Percentiles rank a stretch among this genome's conserved stretches.
Evolutionary conservation across 2,888 invertebrate species (phyloP).

Genomic region (Sthenelais limicola): DNA sequence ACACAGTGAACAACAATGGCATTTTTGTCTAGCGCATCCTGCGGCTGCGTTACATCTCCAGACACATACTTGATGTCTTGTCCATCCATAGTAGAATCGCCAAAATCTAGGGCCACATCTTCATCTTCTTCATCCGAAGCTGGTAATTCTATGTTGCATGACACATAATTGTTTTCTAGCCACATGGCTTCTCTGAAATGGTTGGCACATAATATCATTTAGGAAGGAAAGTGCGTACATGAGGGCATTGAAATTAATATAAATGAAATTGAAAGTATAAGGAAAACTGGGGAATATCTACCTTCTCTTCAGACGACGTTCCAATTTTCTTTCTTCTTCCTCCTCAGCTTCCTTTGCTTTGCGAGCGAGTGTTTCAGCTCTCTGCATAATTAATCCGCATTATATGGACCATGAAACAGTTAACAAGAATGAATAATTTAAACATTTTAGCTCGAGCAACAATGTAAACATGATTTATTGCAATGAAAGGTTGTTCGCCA

Average conservation of each 20-base stretch:
- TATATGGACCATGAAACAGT: too few relatives aligned
- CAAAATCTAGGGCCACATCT: constrained; percentile 47
- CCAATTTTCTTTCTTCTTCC: constrained; percentile 57
- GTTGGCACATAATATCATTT: neutral
- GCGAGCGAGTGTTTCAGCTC: constrained; percentile 62
- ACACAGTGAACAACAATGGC: constrained; percentile 71
- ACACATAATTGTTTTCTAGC: constrained; percentile 61
- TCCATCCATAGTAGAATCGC: constrained; percentile 49
- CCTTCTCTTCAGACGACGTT: constrained; percentile 55
- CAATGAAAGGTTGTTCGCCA: too few relatives aligned
- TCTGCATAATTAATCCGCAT: constrained; percentile 48
- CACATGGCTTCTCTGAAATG: constrained; percentile 63
- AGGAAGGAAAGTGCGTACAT: neutral
- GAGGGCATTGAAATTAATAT: neutral
- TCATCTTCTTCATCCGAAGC: constrained; percentile 54
- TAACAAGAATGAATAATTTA: too few relatives aligned
- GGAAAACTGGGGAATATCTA: constrained; percentile 39
- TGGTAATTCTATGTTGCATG: constrained; percentile 57
- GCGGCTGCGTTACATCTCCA: constrained; percentile 72
- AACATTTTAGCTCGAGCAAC: too few relatives aligned
- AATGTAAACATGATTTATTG: too few relatives aligned
- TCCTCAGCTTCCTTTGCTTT: constrained; percentile 64
- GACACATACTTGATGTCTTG: constrained; percentile 66
- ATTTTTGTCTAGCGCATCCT: constrained; percentile 51
- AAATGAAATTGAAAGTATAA: neutral